Conservation (phyloP, 1,140 invertebrate genomes). For the Ephestia elutella region DNA sequence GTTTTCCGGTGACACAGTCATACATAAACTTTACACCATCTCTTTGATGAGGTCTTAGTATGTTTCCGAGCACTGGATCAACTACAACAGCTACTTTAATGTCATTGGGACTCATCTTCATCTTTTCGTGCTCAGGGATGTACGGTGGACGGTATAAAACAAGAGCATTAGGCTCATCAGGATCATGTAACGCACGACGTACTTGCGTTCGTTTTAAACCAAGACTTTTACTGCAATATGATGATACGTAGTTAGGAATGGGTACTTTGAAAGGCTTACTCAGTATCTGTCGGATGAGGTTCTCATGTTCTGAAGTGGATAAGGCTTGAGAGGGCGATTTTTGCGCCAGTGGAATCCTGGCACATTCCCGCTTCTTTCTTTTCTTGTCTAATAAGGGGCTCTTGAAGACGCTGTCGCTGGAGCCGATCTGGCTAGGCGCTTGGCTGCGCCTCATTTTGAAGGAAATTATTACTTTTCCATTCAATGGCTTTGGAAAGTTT, state of each 20-base stretch:
- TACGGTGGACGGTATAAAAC: constrained; percentile 90
- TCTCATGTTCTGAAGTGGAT: constrained; percentile 73
- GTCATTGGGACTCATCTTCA: constrained; percentile 80
- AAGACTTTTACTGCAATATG: constrained; percentile 79
- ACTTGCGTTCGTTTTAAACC: constrained; percentile 71
- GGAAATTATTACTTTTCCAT: neutral
- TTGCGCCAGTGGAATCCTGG: constrained; percentile 49
- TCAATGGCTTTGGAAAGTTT: neutral
- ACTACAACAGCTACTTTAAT: constrained; percentile 93
- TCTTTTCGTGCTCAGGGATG: constrained; percentile 86
- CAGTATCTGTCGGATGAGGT: constrained; percentile 86
- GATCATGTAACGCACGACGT: constrained; percentile 90
- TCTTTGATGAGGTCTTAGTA: constrained; percentile 97
- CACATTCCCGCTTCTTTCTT: constrained; percentile 59
- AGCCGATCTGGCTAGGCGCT: constrained; percentile 74
- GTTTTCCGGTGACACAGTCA: constrained; percentile 95
- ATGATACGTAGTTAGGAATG: constrained; percentile 90
- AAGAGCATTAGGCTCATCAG: constrained; percentile 93
- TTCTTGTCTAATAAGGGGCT: constrained; percentile 63
- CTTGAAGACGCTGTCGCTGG: constrained; percentile 61
- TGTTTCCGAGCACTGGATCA: constrained; percentile 91
- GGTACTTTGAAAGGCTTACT: constrained; percentile 96
- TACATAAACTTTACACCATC: constrained; percentile 99
- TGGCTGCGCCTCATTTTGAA: constrained; percentile 70
- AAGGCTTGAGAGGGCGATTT: constrained; percentile 49